A percentile compares a stretch with the other conserved stretches of the same genome.
These are phyloP conservation scores for Omphaloscelis lunosa DNA, from an alignment of 2,888 invertebrate genomes.

Conservation along the genomic window DNA sequence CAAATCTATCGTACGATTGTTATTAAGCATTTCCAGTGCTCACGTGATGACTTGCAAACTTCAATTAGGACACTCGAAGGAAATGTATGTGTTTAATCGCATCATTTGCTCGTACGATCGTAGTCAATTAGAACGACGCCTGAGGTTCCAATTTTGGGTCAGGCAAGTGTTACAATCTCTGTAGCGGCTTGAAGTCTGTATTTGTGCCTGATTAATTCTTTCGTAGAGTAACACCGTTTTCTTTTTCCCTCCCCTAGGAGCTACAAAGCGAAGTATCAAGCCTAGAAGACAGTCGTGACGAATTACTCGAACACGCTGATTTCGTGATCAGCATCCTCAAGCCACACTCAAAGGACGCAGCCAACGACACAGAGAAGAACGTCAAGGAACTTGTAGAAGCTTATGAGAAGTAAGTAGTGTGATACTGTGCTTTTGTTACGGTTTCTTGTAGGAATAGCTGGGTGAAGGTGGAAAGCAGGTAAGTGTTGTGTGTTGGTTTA, in stretches of 20 bases:
- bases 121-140: too few relatives aligned
- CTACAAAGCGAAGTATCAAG: conserved; percentile 93
- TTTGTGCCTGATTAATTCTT: not conserved
- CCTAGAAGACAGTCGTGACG: conserved; percentile 92
- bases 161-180: not conserved
- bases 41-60: too few relatives aligned
- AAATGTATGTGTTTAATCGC: too few relatives aligned
- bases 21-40: too few relatives aligned
- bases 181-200: not conserved
- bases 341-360: conserved; percentile 92
- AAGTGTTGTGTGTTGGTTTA: conserved; percentile 13
- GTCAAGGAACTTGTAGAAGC: conserved; percentile 93
- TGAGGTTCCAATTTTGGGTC: too few relatives aligned
- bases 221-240: not conserved
- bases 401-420: conserved; percentile 90
- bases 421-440: conserved; percentile 49
- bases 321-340: conserved; percentile 93
- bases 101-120: too few relatives aligned
- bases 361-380: conserved; percentile 92
- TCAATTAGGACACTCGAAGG: too few relatives aligned
- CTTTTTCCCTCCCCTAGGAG: conserved; percentile 89
- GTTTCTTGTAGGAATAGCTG: too few relatives aligned
- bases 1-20: too few relatives aligned
- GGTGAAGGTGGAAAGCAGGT: conserved; percentile 21
- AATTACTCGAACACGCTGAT: conserved; percentile 92